Evolutionary conservation across 2,797 vertebrate species (phyloP).

Genomic region (Aulostomus chinensis): DNA sequence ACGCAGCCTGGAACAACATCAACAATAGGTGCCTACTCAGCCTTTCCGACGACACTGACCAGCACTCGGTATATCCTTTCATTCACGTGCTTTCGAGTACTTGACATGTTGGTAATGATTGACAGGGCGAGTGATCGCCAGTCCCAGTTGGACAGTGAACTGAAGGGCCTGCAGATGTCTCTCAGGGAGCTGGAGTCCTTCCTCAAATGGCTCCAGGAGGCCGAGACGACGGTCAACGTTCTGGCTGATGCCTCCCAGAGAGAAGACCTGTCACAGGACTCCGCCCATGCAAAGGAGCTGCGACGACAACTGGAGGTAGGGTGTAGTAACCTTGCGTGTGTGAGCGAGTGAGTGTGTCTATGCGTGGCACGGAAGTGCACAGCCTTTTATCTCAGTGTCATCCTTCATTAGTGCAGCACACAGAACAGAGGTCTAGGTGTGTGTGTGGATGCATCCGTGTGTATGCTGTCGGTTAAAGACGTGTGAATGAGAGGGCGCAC

Average conservation of each 20-base stretch:
- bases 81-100: neutral
- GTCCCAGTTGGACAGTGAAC: conserved; percentile 85
- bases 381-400: conserved; percentile 62
- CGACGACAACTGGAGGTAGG: conserved; percentile 89
- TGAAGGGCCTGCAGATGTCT: conserved; percentile 86
- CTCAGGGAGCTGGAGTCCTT: conserved; percentile 91
- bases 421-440: conserved; percentile 14
- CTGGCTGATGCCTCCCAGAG: conserved; percentile 88
- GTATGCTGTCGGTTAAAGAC: conserved; percentile 32
- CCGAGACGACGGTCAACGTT: conserved; percentile 90
- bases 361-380: conserved; percentile 42
- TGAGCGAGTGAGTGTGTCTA: conserved; percentile 4
- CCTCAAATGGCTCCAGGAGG: conserved; percentile 96
- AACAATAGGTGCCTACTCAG: conserved; percentile 84
- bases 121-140: conserved; percentile 87
- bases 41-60: neutral
- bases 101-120: conserved; percentile 20
- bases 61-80: too few relatives aligned
- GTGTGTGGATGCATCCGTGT: conserved; percentile 9
- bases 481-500: conserved; percentile 30
- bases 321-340: conserved; percentile 1
- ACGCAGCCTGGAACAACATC: conserved; percentile 86
- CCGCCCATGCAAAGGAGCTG: conserved; percentile 80
- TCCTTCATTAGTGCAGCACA: conserved; percentile 52
- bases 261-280: conserved; percentile 87